These are phyloP conservation scores for Trichomycterus rosablanca DNA, from an alignment of 2,113 vertebrate genomes.

Conservation along the genomic window DNA sequence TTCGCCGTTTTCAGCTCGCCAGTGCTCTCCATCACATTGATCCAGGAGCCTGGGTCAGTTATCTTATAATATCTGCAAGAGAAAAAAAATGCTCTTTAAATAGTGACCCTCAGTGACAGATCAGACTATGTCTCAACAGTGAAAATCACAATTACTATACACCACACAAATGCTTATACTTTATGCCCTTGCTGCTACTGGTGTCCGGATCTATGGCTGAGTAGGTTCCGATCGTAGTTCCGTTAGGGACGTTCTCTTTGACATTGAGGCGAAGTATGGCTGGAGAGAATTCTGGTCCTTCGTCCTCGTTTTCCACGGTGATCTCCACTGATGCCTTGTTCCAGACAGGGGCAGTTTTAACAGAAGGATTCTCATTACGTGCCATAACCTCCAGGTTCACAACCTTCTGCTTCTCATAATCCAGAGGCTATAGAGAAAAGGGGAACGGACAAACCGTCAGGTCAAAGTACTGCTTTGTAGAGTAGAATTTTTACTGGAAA, in stretches of 20 bases:
- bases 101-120: no score
- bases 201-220: conserved; percentile 74
- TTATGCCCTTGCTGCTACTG: conserved; percentile 65
- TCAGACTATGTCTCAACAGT: no score
- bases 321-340: conserved; percentile 66
- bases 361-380: conserved; percentile 72
- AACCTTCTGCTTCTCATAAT: conserved; percentile 65
- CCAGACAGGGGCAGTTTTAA: conserved; percentile 53
- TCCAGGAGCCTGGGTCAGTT: conserved; percentile 69
- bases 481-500: no score
- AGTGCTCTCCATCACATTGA: conserved; percentile 63
- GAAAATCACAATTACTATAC: no score
- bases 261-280: conserved; percentile 58
- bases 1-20: conserved; percentile 68
- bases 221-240: conserved; percentile 61
- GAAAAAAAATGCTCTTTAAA: no score
- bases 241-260: conserved; percentile 65
- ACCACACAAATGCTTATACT: conserved; percentile 51
- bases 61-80: conserved; percentile 69
- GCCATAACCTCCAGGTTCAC: conserved; percentile 66
- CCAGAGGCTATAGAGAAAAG: conserved; percentile 62
- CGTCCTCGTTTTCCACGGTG: conserved; percentile 66
- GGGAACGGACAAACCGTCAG: neutral
- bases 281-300: conserved; percentile 75
- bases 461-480: no score